phyloP scores from a whole-genome alignment of 2,797 vertebrate genomes.

The Mormyrus proboscirostris region DNA sequence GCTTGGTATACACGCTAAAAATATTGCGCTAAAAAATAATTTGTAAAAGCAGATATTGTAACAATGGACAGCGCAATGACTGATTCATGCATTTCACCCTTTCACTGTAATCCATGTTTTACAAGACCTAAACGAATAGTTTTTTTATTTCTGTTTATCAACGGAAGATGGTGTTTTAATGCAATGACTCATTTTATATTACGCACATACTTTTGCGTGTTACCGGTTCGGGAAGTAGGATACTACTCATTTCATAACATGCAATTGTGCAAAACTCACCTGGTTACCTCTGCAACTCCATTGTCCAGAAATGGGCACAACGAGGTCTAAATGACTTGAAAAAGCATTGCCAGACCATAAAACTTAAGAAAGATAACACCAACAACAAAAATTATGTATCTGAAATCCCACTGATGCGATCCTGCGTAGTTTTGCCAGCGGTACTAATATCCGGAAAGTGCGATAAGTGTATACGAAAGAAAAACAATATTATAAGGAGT shows the following conservation, averaged over 20 bases:
- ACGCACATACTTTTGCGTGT: neutral
- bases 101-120: neutral
- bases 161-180: neutral
- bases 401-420: slow-evolving; percentile 40
- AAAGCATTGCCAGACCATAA: neutral
- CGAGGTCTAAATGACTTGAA: neutral
- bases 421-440: neutral
- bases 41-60: neutral
- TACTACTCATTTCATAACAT: neutral
- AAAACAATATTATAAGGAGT: neutral
- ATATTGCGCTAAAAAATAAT: neutral
- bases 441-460: slow-evolving; percentile 20
- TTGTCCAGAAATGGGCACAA: slow-evolving; percentile 34
- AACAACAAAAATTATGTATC: neutral
- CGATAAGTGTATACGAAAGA: neutral
- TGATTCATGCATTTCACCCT: neutral
- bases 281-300: slow-evolving; percentile 54
- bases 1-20: neutral
- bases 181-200: neutral
- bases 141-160: neutral
- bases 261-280: slow-evolving; percentile 47
- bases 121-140: neutral
- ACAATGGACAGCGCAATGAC: neutral
- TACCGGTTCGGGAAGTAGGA: neutral
- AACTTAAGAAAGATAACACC: neutral